phyloP scores from a whole-genome alignment of 1,140 invertebrate species.

The Chymomyza costata region DNA sequence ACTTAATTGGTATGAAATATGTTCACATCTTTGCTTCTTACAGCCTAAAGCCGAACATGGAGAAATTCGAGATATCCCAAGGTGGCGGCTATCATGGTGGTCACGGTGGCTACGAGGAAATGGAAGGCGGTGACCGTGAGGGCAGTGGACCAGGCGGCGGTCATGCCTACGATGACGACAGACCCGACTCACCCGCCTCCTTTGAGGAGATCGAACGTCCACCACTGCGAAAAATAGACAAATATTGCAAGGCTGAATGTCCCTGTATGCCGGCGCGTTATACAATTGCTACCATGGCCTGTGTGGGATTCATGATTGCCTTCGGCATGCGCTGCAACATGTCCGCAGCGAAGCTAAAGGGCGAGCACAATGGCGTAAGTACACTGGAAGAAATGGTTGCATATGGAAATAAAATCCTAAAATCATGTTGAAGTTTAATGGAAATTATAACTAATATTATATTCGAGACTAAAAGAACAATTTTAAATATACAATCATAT shows the following conservation, averaged over 20 bases:
- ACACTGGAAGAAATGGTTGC: too few relatives aligned
- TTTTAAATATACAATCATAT: too few relatives aligned
- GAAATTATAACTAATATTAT: too few relatives aligned
- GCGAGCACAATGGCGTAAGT: conserved; percentile 77
- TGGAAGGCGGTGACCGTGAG: conserved; percentile 76
- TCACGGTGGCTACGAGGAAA: conserved; percentile 77
- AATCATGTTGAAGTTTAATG: too few relatives aligned
- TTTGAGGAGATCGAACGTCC: conserved; percentile 84
- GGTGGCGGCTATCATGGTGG: conserved; percentile 74
- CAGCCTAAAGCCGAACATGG: conserved; percentile 74
- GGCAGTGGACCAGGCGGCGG: conserved; percentile 75
- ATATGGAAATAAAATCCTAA: too few relatives aligned
- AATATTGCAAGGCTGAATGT: conserved; percentile 90
- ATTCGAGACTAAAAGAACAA: too few relatives aligned
- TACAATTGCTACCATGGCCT: conserved; percentile 90
- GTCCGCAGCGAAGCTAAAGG: conserved; percentile 93
- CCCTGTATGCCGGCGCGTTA: conserved; percentile 91
- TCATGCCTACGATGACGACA: conserved; percentile 76
- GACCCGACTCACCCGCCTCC: conserved; percentile 82
- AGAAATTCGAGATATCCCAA: conserved; percentile 79
- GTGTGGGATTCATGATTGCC: conserved; percentile 93
- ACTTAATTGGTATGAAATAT: conserved; percentile 63
- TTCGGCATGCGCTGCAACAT: conserved; percentile 97
- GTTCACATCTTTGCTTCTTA: conserved; percentile 11
- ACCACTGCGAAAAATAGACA: conserved; percentile 89